These are phyloP conservation scores for Drosophila eohydei DNA, from an alignment of 2,888 invertebrate genomes.

Conservation along the genomic window DNA sequence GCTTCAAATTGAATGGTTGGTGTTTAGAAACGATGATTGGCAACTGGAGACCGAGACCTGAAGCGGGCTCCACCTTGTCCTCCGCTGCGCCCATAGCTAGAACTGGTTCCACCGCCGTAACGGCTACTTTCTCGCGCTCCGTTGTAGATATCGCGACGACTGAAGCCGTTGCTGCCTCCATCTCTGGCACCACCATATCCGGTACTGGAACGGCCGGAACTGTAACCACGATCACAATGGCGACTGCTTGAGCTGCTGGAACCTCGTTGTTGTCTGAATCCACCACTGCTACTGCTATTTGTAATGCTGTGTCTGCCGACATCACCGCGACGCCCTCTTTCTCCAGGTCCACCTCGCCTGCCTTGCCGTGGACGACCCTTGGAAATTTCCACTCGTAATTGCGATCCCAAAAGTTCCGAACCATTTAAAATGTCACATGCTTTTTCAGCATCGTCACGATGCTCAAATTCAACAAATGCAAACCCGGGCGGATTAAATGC, in stretches of 20 bases:
- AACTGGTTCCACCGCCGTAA: constrained; percentile 83
- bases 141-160: constrained; percentile 79
- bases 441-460: constrained; percentile 94
- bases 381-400: constrained; percentile 94
- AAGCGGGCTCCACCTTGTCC: constrained; percentile 84
- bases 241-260: constrained; percentile 81
- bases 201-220: constrained; percentile 82
- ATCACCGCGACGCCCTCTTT: constrained; percentile 86
- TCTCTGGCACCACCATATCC: constrained; percentile 69
- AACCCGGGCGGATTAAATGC: constrained; percentile 97
- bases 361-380: constrained; percentile 91
- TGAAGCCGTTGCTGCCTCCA: constrained; percentile 83
- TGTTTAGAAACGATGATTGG: constrained; percentile 75
- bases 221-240: constrained; percentile 76
- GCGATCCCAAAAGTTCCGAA: constrained; percentile 93
- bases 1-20: constrained; percentile 24
- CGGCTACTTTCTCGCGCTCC: constrained; percentile 78
- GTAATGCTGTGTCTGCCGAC: constrained; percentile 86
- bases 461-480: constrained; percentile 96
- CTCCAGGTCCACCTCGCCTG: constrained; percentile 86
- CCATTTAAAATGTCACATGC: constrained; percentile 94
- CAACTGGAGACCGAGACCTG: constrained; percentile 84
- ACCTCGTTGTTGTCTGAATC: constrained; percentile 86
- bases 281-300: constrained; percentile 82
- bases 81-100: constrained; percentile 85